These are phyloP conservation scores for Martes martes DNA, from an alignment of 2,113 vertebrate species.

Conservation along the genomic window DNA sequence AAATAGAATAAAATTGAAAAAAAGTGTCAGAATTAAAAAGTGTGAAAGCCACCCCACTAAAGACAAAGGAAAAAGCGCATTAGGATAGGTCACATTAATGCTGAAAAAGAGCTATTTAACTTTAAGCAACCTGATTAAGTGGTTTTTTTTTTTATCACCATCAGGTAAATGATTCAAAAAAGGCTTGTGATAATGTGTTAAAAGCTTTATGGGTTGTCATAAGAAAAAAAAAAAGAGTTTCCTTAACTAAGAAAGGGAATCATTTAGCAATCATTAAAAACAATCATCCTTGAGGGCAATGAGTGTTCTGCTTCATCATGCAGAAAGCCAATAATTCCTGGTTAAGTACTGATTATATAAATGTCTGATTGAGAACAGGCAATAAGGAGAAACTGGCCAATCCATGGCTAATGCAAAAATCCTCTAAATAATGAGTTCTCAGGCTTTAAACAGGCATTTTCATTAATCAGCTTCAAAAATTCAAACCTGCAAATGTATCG, in stretches of 20 bases:
- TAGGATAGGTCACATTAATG: not conserved
- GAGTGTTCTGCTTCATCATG: slow-evolving; percentile 35
- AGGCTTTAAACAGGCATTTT: not conserved
- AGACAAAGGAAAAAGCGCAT: not conserved
- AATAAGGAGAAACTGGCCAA: slow-evolving; percentile 9
- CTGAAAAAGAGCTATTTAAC: not conserved
- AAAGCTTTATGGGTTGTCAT: not conserved
- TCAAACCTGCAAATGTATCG: not conserved
- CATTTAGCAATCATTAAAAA: slow-evolving; percentile 48
- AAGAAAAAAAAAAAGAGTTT: not conserved
- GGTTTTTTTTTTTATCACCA: not conserved
- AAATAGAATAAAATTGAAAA: not conserved
- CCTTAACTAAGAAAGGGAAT: slow-evolving; percentile 46
- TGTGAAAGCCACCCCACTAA: not conserved
- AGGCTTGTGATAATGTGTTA: not conserved
- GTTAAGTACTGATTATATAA: slow-evolving; percentile 51
- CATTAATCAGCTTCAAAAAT: not conserved
- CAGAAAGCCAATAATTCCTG: slow-evolving; percentile 32
- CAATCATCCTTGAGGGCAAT: slow-evolving; percentile 37
- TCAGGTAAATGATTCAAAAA: not conserved
- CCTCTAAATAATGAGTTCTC: not conserved
- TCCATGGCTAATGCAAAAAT: slow-evolving; percentile 4
- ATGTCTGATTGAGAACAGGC: not conserved
- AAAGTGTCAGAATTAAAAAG: not conserved
- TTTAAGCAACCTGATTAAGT: slow-evolving; percentile 44